Conservation (phyloP, 37 sponge, comb jelly and placozoan species). For the Crambe crambe region DNA sequence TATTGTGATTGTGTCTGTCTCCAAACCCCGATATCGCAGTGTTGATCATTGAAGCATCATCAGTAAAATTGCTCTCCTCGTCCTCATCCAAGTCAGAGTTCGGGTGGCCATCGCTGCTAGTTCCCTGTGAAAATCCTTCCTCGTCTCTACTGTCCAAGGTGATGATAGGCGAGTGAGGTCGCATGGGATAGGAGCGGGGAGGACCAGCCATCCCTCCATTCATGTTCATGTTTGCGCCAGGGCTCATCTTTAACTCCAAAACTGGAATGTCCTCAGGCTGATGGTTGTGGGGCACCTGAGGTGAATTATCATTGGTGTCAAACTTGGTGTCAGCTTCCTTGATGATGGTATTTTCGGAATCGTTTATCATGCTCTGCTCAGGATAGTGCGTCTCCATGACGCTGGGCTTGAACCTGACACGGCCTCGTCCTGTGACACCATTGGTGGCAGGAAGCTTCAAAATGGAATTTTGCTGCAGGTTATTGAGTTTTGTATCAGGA, state of each 20-base stretch:
- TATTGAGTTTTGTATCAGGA: neutral
- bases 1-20: neutral
- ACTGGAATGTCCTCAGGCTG: neutral
- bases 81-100: neutral
- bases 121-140: neutral
- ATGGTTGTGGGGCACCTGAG: neutral
- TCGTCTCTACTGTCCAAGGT: neutral
- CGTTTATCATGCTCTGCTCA: neutral
- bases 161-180: constrained; percentile 2
- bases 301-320: constrained; percentile 5
- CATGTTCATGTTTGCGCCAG: neutral
- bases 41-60: constrained; percentile 1
- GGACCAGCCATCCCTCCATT: neutral
- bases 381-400: neutral
- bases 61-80: neutral
- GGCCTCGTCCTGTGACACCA: neutral
- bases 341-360: neutral
- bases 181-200: neutral
- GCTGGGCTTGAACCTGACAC: neutral
- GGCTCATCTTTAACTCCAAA: neutral
- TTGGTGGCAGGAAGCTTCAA: neutral
- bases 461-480: neutral
- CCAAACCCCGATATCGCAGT: constrained; percentile 1
- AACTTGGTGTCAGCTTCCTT: neutral
- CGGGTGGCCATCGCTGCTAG: neutral